Conservation (phyloP, 1,140 invertebrate genomes). For the Drosophila melanica region DNA sequence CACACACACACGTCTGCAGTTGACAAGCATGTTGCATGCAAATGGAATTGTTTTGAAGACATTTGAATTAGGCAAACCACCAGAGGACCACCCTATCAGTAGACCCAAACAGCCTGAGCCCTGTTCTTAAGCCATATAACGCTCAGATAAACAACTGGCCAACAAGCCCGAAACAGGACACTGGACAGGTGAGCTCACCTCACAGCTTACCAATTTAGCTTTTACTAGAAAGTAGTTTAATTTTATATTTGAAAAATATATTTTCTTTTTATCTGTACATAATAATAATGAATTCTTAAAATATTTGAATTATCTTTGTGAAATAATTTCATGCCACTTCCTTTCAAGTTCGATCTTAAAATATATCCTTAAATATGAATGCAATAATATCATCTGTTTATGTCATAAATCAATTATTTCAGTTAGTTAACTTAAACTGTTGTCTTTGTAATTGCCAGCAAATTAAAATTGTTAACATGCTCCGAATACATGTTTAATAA, state of each 20-base stretch:
- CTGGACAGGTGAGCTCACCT: too few relatives aligned
- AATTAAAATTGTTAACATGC: not conserved
- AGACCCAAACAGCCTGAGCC: constrained; percentile 2
- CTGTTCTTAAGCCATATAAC: not conserved
- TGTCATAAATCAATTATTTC: not conserved
- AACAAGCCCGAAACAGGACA: too few relatives aligned
- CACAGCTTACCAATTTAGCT: too few relatives aligned
- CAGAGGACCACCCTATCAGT: constrained; percentile 16
- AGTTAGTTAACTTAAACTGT: not conserved
- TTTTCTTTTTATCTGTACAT: too few relatives aligned
- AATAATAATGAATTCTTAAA: too few relatives aligned
- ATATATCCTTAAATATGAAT: too few relatives aligned
- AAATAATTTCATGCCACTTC: too few relatives aligned
- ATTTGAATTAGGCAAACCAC: constrained; percentile 73
- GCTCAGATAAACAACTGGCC: not conserved
- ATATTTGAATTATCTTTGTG: too few relatives aligned
- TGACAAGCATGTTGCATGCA: constrained; percentile 52
- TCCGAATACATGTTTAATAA: not conserved
- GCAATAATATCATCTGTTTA: not conserved
- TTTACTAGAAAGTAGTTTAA: too few relatives aligned
- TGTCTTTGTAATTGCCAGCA: not conserved
- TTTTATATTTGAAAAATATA: too few relatives aligned
- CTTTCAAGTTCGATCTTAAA: too few relatives aligned
- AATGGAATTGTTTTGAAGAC: constrained; percentile 65
- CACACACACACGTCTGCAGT: constrained; percentile 12